These are phyloP conservation scores for Pseudanteris insignis DNA, from an alignment of 2,888 invertebrate genomes.

Conservation along the genomic window DNA sequence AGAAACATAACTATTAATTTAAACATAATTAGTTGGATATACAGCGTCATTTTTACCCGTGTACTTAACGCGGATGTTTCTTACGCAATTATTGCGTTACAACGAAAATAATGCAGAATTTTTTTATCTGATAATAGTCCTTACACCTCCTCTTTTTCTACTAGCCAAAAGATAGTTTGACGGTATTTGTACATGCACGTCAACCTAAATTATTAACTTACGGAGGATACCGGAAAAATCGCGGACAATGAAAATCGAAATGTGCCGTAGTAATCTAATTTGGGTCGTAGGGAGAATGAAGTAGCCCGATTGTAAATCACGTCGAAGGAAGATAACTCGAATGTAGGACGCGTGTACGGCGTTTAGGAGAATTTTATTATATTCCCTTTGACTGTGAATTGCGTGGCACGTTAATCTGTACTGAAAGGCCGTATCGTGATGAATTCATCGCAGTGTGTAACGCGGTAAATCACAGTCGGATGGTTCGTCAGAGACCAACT, in stretches of 20 bases:
- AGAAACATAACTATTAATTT: too few species aligned
- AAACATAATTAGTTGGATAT: too few species aligned
- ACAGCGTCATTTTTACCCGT: too few species aligned
- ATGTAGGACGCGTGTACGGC: slow-evolving; percentile 40
- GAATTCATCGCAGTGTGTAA: slow-evolving; percentile 52
- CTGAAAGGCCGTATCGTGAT: slow-evolving; percentile 51
- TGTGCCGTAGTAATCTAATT: slow-evolving; percentile 38
- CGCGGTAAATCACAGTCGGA: slow-evolving; percentile 58
- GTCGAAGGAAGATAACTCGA: slow-evolving; percentile 39
- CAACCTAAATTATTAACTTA: too few species aligned
- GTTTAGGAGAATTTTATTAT: slow-evolving; percentile 44
- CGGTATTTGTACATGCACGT: too few species aligned
- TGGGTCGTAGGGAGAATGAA: slow-evolving; percentile 18
- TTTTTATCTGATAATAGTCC: too few species aligned
- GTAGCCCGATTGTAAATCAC: slow-evolving; percentile 29
- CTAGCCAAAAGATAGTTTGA: too few species aligned
- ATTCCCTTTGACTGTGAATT: slow-evolving; percentile 45
- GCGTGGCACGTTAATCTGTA: slow-evolving; percentile 44
- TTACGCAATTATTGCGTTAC: too few species aligned
- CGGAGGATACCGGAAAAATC: too few species aligned
- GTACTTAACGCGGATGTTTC: too few species aligned
- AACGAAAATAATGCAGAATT: too few species aligned
- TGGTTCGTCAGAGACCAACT: slow-evolving; percentile 57
- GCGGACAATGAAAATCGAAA: slow-evolving; percentile 27
- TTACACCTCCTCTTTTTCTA: too few species aligned